Base-by-base conservation (phyloP, 2,888 invertebrate species). In the Netelia melanura region DNA sequence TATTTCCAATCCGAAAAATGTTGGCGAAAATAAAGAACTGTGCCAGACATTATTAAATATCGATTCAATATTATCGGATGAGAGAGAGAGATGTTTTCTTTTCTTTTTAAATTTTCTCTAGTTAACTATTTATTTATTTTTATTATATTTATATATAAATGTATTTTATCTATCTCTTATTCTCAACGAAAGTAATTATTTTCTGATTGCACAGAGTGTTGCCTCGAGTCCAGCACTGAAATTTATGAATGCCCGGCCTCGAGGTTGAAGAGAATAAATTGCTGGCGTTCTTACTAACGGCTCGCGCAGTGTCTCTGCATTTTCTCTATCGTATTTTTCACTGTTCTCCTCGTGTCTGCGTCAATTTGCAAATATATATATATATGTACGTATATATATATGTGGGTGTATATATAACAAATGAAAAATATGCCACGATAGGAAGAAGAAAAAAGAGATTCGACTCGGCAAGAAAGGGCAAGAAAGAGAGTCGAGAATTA, bases 241-340 rank as follows among this genome's bases (percentile, higher is more conserved):
- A 38, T 38, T 38, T 44, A 58, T 30, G 10, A 23, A 11, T 17
- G 30, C n/a, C 14, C 8, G 48, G 65, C 58, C 30, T 30, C 67
- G 52, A 65, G 75, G 23, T 80, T 21, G 21, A 52, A 61, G 21
- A 56, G 68, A 72, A 84, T 77, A 81, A 84, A 81, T 84, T 76
- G 74, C 67, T 17, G 38, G 38, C 43, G 25, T 54, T 11, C 52
- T 21, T 6, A 23, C 38, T 6, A 38, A 38, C 6, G 38, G 38
- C 10, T 8, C 21, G 21, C 30, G 8, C 64, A 3, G 23, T 65
- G 25, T 43, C 48, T 48, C 52, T 67, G 38, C 58, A 14, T 14
- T 48, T 14, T 48, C 11, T 48, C 48, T 48, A 2, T 48, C 48
- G 38, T 58, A 9, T 58, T 17, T 58, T 17, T 58, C 58, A n/a